Base-by-base conservation (phyloP, 2,888 invertebrate genomes). In the Coleophora flavipennella region DNA sequence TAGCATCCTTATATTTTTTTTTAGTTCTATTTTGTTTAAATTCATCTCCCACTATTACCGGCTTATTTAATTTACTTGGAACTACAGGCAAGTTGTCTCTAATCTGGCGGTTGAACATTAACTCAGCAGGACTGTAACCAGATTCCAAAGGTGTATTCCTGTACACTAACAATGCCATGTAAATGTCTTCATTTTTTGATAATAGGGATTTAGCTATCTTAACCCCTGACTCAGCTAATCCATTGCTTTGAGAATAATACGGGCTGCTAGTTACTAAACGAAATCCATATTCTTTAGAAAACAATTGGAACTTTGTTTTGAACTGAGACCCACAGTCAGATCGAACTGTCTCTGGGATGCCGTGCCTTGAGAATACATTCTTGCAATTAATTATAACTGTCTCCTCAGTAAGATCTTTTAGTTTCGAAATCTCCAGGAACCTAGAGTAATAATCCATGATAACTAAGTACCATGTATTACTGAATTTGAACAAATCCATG, bases 211-310 rank as follows among this genome's bases (percentile, higher is more conserved):
- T n/a, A n/a, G n/a, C n/a, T n/a, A n/a, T n/a, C n/a, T n/a, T n/a
- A n/a, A 14, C 31, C 36, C 38, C 14, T 35, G 42, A 33, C 14
- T 42, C 42, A 6, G 42, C 42, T 8, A 9, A 3, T 3, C 42
- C 39, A 35, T 42, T 42, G 11, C 42, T 42, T 13, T 42, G 39
- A 8, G 42, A 26, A 27, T 14, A 42, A 13, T 42, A 39, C 10
- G 42, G 42, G 25, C 42, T 42, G 31, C 42, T 39, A 25, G 25
- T 36, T 7, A 39, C 33, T 13, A n/a, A 9, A 14, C 26, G n/a
- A 35, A 39, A 39, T 8, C 12, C 31, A 35, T 35, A 31, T 9
- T 31, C 9, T 13, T 27, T 41, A 20, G 41, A 36, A 39, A 36
- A 43, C 11, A 11, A 14, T 29, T 25, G 20, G 4, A 35, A 43